Evolutionary conservation across 2,113 vertebrate species (phyloP), one percentile per base, ranked within the genome.

Genomic region (Leucopsar rothschildi): DNA sequence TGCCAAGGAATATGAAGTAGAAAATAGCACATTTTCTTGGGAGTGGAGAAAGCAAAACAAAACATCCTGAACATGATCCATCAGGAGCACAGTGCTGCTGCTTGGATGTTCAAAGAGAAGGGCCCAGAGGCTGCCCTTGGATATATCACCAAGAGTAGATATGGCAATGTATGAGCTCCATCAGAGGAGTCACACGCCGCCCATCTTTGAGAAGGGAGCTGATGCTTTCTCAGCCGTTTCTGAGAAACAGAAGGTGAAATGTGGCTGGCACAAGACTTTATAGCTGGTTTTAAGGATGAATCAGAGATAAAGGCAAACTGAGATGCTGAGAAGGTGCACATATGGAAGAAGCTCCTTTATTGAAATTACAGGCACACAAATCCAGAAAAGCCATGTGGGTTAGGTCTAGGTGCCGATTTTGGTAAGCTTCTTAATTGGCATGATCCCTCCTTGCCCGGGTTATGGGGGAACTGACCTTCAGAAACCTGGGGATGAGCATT

Each of bases 301-400:
- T 92, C 80, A 42, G 65, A 69, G 44, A 78, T 56, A 37, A 86
- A 94, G 53, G 56, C 42, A 44, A 96, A 73, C 20, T 0, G 6
- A 75, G 81, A 83, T 78, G 65, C 72, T 82, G 90, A 95, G 83
- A 88, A 94, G 86, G 64, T 83, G 85, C 88, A 76, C 92, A 94
- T 96, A 95, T 96, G 96, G 95, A 96, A 91, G 69, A 94, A 96
- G 88, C 68, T 94, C 88, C 83, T 95, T 88, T 94, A 63, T 96
- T 92, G 95, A 96, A 96, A 94, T 96, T 96, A 95, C 88, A 79
- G 80, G 92, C 91, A 81, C 87, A 44, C 83, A 95, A 96, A 96
- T 96, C 92, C 96, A 90, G 88, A 91, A 94, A 95, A 92, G 91
- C 91, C 76, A 84, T 0, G 1, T 89, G 83, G 53, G 94, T 77